Evolutionary conservation across 2,888 invertebrate genomes (phyloP), one percentile per base, ranked within the genome.

Genomic region (Pandemis corylana): DNA sequence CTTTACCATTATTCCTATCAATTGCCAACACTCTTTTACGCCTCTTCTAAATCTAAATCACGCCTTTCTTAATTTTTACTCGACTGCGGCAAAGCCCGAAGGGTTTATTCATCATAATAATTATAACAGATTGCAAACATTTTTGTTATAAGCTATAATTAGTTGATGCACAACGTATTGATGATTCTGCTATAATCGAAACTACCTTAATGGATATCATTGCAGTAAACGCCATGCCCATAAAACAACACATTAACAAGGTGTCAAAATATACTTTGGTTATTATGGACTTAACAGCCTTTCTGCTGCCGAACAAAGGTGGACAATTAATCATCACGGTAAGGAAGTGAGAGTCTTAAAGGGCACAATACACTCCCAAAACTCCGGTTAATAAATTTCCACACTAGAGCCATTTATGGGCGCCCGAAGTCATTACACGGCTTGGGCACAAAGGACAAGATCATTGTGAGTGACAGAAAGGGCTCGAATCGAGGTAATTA

Each of bases 341-440:
- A 82, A 85, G 86, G 87, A 87, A 88, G 84, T 81, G 80, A 83
- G 83, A 85, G 83, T 82, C 81, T 83, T 86, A 89, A 88, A 84
- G 82, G 82, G 81, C 83, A 90, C 89, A 90, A 91, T 87, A 84
- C 85, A 84, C 83, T 84, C 84, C 84, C 85, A 87, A 89, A 89
- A 83, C 84, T 86, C 80, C 83, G 81, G 86, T 87, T 91, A 91
- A 92, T 92, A 92, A 89, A 91, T 91, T 92, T 90, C 87, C 89
- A 87, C 85, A 90, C 89, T 89, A 90, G 84, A 90, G 85, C 89
- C 91, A 81, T 92, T 92, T 92, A 91, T 88, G 89, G 88, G 84
- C 87, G 89, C 87, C 90, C 92, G 86, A 90, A 92, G 89, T 90
- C 94, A 94, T 93, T 94, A 94, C 89, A 91, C 89, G 90, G 89